Evolutionary conservation across 1,140 invertebrate genomes (phyloP).

Genomic region (Euwallacea similis): DNA sequence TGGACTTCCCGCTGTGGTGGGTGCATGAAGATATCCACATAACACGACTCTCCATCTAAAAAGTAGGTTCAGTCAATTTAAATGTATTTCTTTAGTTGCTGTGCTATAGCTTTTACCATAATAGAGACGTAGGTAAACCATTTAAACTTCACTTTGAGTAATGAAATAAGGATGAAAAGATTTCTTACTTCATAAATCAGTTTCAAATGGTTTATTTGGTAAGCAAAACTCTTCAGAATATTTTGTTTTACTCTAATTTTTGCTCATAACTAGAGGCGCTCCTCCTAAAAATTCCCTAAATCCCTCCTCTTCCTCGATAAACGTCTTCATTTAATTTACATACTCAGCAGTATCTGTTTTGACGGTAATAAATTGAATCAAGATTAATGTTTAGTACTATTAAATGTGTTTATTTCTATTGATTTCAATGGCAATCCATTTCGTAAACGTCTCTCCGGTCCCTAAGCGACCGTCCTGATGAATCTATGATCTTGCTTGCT

Average conservation of each 20-base stretch:
- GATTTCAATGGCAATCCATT: slow-evolving; percentile 27
- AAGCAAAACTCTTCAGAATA: no score
- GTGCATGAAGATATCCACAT: slow-evolving; percentile 33
- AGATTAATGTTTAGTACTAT: slow-evolving; percentile 17
- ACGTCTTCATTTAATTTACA: no score
- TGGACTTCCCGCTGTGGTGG: slow-evolving; percentile 31
- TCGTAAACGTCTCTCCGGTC: slow-evolving; percentile 12
- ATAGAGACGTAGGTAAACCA: no score
- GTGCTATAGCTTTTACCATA: no score
- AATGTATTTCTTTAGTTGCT: neutral
- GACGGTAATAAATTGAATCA: slow-evolving; percentile 14
- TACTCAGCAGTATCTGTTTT: neutral
- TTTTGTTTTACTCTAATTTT: no score
- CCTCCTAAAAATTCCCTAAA: no score
- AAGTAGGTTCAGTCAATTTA: neutral
- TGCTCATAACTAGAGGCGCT: no score
- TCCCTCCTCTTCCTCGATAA: no score
- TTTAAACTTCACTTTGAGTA: no score
- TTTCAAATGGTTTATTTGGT: no score
- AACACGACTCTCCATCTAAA: slow-evolving; percentile 18
- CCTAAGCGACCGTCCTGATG: slow-evolving; percentile 8
- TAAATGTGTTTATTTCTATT: slow-evolving; percentile 25
- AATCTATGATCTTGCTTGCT: slow-evolving; percentile 21
- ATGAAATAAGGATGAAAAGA: no score
- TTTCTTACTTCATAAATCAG: no score